Percentiles rank a stretch among this genome's conserved stretches.
Conservation (phyloP, 2,113 vertebrate genomes). For the Gopherus flavomarginatus region DNA sequence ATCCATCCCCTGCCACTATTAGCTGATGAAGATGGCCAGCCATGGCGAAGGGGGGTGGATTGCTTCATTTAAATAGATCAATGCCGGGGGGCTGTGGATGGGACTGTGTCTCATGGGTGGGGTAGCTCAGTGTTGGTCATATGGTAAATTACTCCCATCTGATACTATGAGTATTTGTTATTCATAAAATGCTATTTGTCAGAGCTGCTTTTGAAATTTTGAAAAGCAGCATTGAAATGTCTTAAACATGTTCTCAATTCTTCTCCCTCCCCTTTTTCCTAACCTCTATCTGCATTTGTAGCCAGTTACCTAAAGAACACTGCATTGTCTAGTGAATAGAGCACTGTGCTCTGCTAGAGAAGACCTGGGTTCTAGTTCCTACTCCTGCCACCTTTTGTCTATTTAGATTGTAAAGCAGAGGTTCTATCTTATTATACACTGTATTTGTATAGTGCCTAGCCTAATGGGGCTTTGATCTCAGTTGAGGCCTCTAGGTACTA, state of each 20-base stretch:
- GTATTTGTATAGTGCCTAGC: neutral
- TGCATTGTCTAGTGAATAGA: neutral
- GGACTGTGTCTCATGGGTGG: neutral
- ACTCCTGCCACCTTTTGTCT: neutral
- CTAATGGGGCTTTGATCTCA: neutral
- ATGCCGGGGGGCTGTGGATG: neutral
- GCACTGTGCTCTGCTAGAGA: neutral
- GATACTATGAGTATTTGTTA: neutral
- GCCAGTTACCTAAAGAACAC: neutral
- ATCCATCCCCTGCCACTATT: neutral
- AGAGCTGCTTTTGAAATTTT: neutral
- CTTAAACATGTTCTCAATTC: neutral
- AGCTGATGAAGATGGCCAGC: neutral
- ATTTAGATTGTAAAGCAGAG: neutral
- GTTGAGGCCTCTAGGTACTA: neutral
- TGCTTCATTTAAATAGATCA: neutral
- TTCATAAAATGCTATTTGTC: neutral
- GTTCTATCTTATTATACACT: neutral
- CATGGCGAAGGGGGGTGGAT: neutral
- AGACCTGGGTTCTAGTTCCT: neutral
- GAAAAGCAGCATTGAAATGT: neutral
- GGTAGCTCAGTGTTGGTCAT: accelerated
- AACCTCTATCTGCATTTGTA: neutral
- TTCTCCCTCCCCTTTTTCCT: neutral
- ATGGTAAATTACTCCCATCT: neutral